A percentile compares a stretch with the other conserved stretches of the same genome.
Conservation (phyloP, 30 jellyfish, hydroid and myxozoan species). For the Hydra vulgaris region DNA sequence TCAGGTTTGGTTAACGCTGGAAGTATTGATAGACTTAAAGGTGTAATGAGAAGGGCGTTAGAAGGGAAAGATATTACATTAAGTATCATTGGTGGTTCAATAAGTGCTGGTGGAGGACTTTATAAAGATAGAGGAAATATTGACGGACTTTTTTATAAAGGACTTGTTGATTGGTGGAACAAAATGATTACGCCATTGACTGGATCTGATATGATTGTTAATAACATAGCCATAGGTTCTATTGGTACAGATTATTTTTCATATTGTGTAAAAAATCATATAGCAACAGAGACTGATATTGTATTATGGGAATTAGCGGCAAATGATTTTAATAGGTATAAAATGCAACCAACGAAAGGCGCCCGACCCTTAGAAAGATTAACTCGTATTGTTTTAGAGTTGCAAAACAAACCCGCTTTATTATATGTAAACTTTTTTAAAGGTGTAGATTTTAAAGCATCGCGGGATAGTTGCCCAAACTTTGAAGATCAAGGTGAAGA, state of each 20-base stretch:
- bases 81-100: conserved; percentile 94
- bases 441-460: conserved; percentile 83
- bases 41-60: conserved; percentile 82
- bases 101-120: conserved; percentile 99
- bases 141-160: conserved; percentile 90
- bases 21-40: conserved; percentile 71
- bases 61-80: conserved; percentile 78
- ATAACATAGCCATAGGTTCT: conserved; percentile 91
- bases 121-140: conserved; percentile 88
- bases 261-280: conserved; percentile 70
- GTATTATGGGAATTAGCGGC: conserved; percentile 93
- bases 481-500: conserved; percentile 98
- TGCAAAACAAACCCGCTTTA: conserved; percentile 84
- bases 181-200: conserved; percentile 82
- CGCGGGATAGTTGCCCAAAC: conserved; percentile 69
- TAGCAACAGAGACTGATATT: conserved; percentile 55
- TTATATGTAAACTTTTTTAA: conserved; percentile 77
- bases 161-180: conserved; percentile 98
- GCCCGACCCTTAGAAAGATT: conserved; percentile 93
- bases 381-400: conserved; percentile 75
- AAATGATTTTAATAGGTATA: conserved; percentile 81
- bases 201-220: conserved; percentile 87
- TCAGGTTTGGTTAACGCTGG: conserved; percentile 95
- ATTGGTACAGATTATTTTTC: conserved; percentile 95
- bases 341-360: conserved; percentile 84